Percentiles rank a stretch among this genome's conserved stretches.
Evolutionary conservation across 2,888 invertebrate species (phyloP).

Genomic region (Molorchus minor): DNA sequence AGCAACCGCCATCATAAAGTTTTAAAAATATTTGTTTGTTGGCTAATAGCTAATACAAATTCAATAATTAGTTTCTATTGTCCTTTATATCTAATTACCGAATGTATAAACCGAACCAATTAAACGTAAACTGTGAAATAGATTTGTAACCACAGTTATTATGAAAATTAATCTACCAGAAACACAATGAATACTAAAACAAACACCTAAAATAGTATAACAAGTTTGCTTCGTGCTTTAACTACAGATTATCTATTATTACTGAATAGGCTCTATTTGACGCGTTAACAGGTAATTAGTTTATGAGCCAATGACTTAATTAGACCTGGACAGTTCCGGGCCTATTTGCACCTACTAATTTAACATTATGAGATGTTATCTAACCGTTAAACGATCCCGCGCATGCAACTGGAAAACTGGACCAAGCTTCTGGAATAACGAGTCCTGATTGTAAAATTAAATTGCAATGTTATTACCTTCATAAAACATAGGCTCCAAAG

Average conservation of each 20-base stretch:
- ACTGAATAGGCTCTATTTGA: slow-evolving; percentile 37
- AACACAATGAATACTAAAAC: slow-evolving; percentile 31
- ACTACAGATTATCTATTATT: slow-evolving; percentile 32
- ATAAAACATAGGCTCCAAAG: no score
- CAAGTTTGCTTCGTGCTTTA: slow-evolving; percentile 16
- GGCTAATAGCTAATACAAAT: no score
- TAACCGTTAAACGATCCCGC: slow-evolving; percentile 47
- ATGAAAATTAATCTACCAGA: slow-evolving; percentile 4
- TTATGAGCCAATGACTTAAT: slow-evolving; percentile 52
- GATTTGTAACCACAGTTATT: not conserved
- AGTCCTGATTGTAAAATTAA: no score
- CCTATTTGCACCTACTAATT: slow-evolving; percentile 45
- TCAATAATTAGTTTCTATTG: no score
- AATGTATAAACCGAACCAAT: no score
- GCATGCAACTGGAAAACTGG: slow-evolving; percentile 48
- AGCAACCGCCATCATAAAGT: no score
- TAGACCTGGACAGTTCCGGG: slow-evolving; percentile 44
- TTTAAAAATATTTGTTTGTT: no score
- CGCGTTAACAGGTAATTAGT: slow-evolving; percentile 49
- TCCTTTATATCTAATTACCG: no score
- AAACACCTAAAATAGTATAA: no score
- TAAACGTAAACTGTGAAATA: not conserved
- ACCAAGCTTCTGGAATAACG: slow-evolving; percentile 40
- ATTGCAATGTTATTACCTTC: no score
- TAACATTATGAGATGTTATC: slow-evolving; percentile 51